phyloP scores from a whole-genome alignment of 2,113 vertebrate genomes.

The Phainopepla nitens region DNA sequence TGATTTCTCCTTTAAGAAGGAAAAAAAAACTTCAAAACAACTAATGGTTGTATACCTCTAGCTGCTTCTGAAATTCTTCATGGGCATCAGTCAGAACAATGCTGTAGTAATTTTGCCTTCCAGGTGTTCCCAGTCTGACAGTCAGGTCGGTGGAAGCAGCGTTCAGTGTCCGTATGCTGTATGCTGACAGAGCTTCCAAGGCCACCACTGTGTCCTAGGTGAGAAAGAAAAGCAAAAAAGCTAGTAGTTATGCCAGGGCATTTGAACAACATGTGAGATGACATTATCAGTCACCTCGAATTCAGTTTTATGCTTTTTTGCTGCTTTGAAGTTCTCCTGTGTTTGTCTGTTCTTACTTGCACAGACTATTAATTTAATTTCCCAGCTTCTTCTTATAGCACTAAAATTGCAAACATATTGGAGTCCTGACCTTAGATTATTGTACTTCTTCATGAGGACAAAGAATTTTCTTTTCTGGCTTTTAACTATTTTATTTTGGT shows the following conservation, averaged over 20 bases:
- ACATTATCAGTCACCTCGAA: not conserved
- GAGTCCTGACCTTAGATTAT: not conserved
- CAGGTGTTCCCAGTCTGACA: conserved; percentile 43
- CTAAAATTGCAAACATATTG: not conserved
- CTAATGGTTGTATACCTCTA: conserved; percentile 63
- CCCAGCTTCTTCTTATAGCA: not conserved
- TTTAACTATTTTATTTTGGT: not conserved
- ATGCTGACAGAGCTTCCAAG: conserved; percentile 78
- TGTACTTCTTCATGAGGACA: not conserved
- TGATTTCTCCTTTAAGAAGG: not conserved
- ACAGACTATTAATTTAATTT: not conserved
- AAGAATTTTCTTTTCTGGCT: not conserved
- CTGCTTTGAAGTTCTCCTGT: not conserved
- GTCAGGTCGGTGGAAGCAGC: not conserved
- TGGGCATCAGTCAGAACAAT: conserved; percentile 37
- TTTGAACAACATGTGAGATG: not conserved
- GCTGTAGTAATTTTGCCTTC: not conserved
- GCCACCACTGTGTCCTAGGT: conserved; percentile 79
- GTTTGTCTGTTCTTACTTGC: not conserved
- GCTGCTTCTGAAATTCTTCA: conserved; percentile 63
- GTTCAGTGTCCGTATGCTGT: conserved; percentile 43
- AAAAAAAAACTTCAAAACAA: not conserved
- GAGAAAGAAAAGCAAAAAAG: not conserved
- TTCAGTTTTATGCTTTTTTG: not conserved
- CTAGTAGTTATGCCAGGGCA: not conserved